phyloP scores from a whole-genome alignment of 2,888 invertebrate genomes.

The Anarsia innoxiella region DNA sequence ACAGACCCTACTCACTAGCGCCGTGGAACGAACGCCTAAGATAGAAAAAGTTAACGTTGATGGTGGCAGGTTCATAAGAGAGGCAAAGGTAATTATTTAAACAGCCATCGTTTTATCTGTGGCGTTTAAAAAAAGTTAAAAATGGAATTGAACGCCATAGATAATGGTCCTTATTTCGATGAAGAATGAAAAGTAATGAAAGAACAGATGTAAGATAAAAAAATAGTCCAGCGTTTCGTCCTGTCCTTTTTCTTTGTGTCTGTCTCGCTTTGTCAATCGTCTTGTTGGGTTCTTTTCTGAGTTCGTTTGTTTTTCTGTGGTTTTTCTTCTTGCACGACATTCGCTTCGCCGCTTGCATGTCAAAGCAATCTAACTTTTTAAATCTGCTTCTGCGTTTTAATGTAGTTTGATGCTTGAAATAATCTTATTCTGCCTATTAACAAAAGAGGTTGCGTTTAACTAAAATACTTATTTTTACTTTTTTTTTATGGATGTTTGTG shows the following conservation, averaged over 20 bases:
- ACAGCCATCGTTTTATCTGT: slow-evolving; percentile 24
- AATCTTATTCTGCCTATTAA: slow-evolving; percentile 11
- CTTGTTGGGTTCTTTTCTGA: slow-evolving; percentile 37
- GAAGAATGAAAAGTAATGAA: slow-evolving; percentile 47
- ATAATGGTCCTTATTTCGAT: too few relatives aligned
- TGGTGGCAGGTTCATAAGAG: slow-evolving; percentile 95
- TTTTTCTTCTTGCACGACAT: slow-evolving; percentile 19
- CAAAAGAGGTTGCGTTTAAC: neutral
- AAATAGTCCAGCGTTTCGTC: slow-evolving; percentile 55
- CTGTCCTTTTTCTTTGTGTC: slow-evolving; percentile 26
- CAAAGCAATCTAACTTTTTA: too few relatives aligned
- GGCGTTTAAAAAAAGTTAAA: slow-evolving; percentile 18
- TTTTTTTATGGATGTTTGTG: slow-evolving; percentile 49
- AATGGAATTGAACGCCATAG: neutral
- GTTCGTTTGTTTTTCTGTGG: slow-evolving; percentile 12
- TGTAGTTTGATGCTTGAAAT: slow-evolving; percentile 12
- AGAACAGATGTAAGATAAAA: slow-evolving; percentile 37
- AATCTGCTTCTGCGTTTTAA: slow-evolving; percentile 1
- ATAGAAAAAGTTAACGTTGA: slow-evolving; percentile 97
- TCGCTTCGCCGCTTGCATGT: slow-evolving; percentile 21
- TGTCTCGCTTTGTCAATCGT: slow-evolving; percentile 33
- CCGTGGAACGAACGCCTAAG: slow-evolving; percentile 93
- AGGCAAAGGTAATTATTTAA: slow-evolving; percentile 93
- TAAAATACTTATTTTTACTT: too few relatives aligned
- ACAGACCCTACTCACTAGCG: slow-evolving; percentile 93